Percentiles rank a stretch among this genome's conserved stretches.
Conservation (phyloP, 1,140 invertebrate species). For the Brevipalpus yothersi region DNA sequence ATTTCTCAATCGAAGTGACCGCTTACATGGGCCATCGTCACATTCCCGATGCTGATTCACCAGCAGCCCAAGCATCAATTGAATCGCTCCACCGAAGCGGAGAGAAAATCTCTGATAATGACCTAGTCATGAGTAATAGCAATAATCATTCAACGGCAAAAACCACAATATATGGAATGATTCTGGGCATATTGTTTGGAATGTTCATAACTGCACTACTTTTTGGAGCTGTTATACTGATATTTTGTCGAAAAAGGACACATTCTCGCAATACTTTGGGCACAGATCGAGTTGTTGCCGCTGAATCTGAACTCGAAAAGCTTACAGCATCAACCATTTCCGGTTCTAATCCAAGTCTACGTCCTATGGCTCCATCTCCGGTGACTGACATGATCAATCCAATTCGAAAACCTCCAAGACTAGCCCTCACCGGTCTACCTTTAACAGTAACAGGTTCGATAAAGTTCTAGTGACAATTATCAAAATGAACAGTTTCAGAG, state of each 20-base stretch:
- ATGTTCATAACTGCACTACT: constrained; percentile 7
- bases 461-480: no score
- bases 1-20: not conserved
- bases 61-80: not conserved
- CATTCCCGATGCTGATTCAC: not conserved
- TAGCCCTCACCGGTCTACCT: not conserved
- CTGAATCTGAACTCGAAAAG: constrained; percentile 4
- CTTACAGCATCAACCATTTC: constrained; percentile 2
- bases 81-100: not conserved
- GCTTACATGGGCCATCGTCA: not conserved
- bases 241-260: constrained; percentile 3
- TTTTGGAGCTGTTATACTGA: constrained; percentile 3
- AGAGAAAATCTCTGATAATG: not conserved
- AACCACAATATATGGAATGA: constrained; percentile 3
- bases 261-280: not conserved
- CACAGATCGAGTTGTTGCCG: constrained; percentile 1
- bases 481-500: no score
- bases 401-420: constrained; percentile 8
- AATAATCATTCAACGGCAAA: not conserved
- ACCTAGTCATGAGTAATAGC: not conserved
- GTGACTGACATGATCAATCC: constrained; percentile 4
- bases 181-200: constrained; percentile 8
- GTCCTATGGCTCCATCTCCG: not conserved
- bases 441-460: no score
- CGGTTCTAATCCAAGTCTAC: not conserved